A percentile compares a stretch with the other conserved stretches of the same genome.
phyloP scores from a whole-genome alignment of 2,113 vertebrate species.

The Grus americana region DNA sequence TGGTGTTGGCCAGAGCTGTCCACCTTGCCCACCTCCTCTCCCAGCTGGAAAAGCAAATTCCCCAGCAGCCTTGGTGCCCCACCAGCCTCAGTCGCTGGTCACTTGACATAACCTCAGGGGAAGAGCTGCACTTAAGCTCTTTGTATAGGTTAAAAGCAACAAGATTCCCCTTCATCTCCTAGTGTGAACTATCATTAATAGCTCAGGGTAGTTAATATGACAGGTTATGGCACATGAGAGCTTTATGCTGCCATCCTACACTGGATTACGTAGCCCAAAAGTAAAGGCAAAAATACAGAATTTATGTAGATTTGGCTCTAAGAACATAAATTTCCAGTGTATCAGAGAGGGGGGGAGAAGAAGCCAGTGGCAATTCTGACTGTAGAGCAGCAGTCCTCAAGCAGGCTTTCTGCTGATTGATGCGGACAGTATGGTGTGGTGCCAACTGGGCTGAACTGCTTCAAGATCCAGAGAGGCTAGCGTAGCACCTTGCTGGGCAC shows the following conservation, averaged over 20 bases:
- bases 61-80: neutral
- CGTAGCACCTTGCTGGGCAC: neutral
- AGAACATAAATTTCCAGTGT: neutral
- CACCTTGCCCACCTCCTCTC: neutral
- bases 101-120: neutral
- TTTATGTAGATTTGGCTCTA: neutral
- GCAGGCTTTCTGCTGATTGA: rapidly evolving
- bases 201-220: neutral
- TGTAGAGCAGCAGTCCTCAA: neutral
- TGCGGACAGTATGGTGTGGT: rapidly evolving
- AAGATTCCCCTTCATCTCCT: neutral
- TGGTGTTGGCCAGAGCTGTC: neutral
- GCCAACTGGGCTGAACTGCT: neutral
- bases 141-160: neutral
- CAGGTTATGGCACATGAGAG: neutral
- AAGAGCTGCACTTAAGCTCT: neutral
- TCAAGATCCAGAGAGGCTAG: neutral
- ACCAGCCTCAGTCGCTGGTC: neutral
- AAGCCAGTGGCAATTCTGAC: neutral
- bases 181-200: neutral
- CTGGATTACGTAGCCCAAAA: neutral
- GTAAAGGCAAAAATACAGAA: neutral
- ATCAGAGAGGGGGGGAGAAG: neutral
- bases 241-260: neutral
- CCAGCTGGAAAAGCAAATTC: neutral